A percentile compares a stretch with the other conserved stretches of the same genome.
Evolutionary conservation across 2,113 vertebrate genomes (phyloP).

Genomic region (sheep (Ovis aries)): ARS-UI_Ramb_v3.0 NC_056063.1:86181001-86181500

Average conservation of each 20-base stretch:
- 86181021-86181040: background rate
- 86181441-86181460: background rate
- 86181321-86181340: too few species aligned
- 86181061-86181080: background rate
- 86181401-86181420: background rate
- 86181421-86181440: background rate
- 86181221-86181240: background rate
- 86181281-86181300: too few species aligned
- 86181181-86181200: too few species aligned
- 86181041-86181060: background rate
- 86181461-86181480: background rate
- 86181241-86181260: too few species aligned
- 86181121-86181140: background rate
- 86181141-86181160: rapidly evolving
- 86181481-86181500: background rate
- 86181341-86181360: too few species aligned
- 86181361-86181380: too few species aligned
- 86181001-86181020: background rate
- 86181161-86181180: background rate
- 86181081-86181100: background rate
- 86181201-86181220: background rate
- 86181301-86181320: too few species aligned
- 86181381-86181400: too few species aligned
- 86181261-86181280: too few species aligned
- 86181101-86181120: background rate